A percentile compares a stretch with the other conserved stretches of the same genome.
Conservation (phyloP, 2,797 vertebrate species). For the Synanceia verrucosa region DNA sequence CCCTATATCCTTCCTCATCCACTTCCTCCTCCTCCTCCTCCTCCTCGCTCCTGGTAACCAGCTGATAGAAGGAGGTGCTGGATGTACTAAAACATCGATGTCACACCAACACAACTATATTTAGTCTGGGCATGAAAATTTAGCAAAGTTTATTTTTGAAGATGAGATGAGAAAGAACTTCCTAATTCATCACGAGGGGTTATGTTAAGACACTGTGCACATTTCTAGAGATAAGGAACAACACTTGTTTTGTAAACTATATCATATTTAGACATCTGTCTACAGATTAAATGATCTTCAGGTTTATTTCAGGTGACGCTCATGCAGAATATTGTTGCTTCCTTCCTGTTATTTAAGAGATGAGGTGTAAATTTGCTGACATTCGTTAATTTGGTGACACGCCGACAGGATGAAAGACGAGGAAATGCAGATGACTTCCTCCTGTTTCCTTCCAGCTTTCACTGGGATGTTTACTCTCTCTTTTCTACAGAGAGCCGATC, state of each 20-base stretch:
- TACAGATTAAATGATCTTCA: too few relatives aligned
- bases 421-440: slow-evolving; percentile 19
- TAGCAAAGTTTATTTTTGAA: background rate
- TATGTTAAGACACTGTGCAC: background rate
- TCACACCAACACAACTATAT: background rate
- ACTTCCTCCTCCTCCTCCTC: background rate
- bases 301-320: background rate
- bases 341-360: background rate
- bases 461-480: background rate
- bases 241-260: background rate
- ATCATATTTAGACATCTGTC: too few relatives aligned
- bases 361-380: background rate
- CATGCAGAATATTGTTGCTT: background rate
- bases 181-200: background rate
- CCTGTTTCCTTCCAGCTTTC: background rate
- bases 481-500: background rate
- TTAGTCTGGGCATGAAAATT: background rate
- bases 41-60: slow-evolving; percentile 25
- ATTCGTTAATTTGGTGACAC: background rate
- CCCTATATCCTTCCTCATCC: too few relatives aligned
- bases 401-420: background rate
- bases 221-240: background rate
- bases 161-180: too few relatives aligned
- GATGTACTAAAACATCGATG: slow-evolving; percentile 9
- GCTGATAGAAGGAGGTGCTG: slow-evolving; percentile 15